A percentile compares a stretch with the other conserved stretches of the same genome.
These are phyloP conservation scores for Terrapene triunguis DNA, from an alignment of 2,113 vertebrate genomes.

Conservation along the genomic window DNA sequence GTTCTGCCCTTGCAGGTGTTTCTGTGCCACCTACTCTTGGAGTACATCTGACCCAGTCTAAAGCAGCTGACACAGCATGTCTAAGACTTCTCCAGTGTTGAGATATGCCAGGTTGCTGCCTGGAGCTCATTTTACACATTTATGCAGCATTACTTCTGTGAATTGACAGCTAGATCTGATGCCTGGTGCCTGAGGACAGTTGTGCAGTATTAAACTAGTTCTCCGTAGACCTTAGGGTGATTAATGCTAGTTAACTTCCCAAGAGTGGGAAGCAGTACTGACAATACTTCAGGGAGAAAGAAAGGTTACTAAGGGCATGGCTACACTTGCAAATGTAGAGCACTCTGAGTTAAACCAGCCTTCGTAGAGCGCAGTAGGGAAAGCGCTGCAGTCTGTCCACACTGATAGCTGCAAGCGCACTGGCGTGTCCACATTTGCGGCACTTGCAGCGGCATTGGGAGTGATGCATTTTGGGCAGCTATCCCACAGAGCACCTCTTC, in stretches of 20 bases:
- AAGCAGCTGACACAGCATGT: neutral
- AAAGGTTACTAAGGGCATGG: no score
- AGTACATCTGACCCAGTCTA: neutral
- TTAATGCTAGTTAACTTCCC: no score
- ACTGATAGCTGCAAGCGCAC: no score
- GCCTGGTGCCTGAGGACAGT: neutral
- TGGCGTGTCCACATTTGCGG: no score
- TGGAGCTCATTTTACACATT: accelerated
- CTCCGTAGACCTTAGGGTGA: no score
- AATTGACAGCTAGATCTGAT: neutral
- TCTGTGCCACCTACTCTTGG: neutral
- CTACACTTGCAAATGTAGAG: no score
- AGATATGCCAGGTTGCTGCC: neutral
- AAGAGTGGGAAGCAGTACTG: neutral
- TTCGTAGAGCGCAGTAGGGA: no score
- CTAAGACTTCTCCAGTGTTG: neutral
- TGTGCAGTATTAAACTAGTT: neutral
- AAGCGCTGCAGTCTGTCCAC: no score
- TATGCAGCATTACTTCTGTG: neutral
- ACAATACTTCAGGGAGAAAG: neutral
- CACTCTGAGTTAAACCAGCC: no score
- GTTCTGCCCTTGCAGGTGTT: neutral
- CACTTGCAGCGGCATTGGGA: no score
- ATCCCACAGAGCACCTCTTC: no score
- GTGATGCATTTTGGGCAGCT: no score